Base-by-base conservation (phyloP, 2,797 vertebrate species). In the Coilia nasus region DNA sequence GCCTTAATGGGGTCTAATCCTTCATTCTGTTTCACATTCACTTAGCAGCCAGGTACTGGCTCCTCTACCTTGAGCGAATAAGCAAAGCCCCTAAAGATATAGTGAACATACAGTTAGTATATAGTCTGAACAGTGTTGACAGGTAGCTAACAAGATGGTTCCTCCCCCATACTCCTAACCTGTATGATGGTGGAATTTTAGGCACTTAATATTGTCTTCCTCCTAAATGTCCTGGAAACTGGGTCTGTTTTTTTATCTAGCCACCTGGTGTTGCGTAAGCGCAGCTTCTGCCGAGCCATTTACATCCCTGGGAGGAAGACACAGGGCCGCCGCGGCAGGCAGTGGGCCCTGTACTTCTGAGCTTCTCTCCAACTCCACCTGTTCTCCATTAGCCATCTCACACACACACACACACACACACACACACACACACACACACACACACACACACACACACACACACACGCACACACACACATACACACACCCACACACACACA, bases 391-490 rank as follows among this genome's bases (percentile, higher is more conserved):
- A 4, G 46, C 46, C 46, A 47, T 47, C 46, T 47, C 46, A 54
- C 50, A 54, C 50, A 54, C 2, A 9, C 50, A 54, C 2, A 54
- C 17, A 83, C 25, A 46, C 60, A 75, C 19, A 46, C 50, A 41
- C 31, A 23, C 83, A 57, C 56, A 64, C 28, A 64, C 82, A 83
- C 82, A 83, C 21, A 64, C 41, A 10, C n/a, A 82, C 59, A 59
- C 35, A 19, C 19, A 6, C 44, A 67, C 84, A 83, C 31, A 84
- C 64, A 31, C 46, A 47, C 46, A 47, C 46, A 47, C 46, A 47
- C 46, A 47, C 46, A 47, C 46, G 10, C 46, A 47, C 46, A 47
- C 46, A 47, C 46, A 47, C 46, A 47, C 46, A 47, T 10, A 47
- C 46, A 47, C 46, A 47, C 46, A 47, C 46, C 3, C 46, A 47